Conservation (phyloP, 2,797 vertebrate species). For the Hyperoplus lanceolatus region DNA sequence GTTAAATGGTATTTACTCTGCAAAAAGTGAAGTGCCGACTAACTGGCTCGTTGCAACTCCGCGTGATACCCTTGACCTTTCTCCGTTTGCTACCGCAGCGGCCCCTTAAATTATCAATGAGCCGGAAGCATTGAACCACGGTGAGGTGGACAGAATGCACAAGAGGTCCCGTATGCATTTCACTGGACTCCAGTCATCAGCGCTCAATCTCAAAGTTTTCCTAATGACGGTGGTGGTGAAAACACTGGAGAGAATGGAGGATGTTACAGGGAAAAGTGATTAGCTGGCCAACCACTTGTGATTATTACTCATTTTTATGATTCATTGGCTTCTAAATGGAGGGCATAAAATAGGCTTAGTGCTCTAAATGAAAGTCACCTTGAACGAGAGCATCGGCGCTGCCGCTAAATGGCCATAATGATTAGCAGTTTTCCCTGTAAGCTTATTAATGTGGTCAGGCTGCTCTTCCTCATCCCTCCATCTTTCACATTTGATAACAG, state of each 20-base stretch:
- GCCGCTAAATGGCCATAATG: constrained; percentile 69
- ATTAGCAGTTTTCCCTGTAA: constrained; percentile 70
- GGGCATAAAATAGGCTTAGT: constrained; percentile 61
- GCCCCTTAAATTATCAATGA: constrained; percentile 74
- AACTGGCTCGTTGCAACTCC: constrained; percentile 78
- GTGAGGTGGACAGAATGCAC: constrained; percentile 57
- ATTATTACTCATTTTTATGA: constrained; percentile 65
- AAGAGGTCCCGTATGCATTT: constrained; percentile 27
- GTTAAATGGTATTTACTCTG: constrained; percentile 85
- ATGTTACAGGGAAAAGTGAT: constrained; percentile 52
- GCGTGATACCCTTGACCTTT: constrained; percentile 80
- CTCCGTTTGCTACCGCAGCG: constrained; percentile 60
- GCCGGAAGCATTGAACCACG: constrained; percentile 56
- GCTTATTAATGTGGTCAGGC: constrained; percentile 72
- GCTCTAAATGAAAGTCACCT: constrained; percentile 78
- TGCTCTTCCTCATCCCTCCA: constrained; percentile 67
- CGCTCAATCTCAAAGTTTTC: constrained; percentile 36
- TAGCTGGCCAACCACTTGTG: constrained; percentile 37
- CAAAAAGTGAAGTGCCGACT: constrained; percentile 79
- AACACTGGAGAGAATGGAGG: constrained; percentile 33
- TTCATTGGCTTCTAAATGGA: constrained; percentile 70
- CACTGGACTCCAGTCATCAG: not conserved
- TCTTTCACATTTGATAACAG: constrained; percentile 69
- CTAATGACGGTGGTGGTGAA: constrained; percentile 7
- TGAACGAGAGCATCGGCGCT: constrained; percentile 67